These are phyloP conservation scores for Odontomachus brunneus DNA, from an alignment of 1,140 invertebrate species.

Conservation along the genomic window DNA sequence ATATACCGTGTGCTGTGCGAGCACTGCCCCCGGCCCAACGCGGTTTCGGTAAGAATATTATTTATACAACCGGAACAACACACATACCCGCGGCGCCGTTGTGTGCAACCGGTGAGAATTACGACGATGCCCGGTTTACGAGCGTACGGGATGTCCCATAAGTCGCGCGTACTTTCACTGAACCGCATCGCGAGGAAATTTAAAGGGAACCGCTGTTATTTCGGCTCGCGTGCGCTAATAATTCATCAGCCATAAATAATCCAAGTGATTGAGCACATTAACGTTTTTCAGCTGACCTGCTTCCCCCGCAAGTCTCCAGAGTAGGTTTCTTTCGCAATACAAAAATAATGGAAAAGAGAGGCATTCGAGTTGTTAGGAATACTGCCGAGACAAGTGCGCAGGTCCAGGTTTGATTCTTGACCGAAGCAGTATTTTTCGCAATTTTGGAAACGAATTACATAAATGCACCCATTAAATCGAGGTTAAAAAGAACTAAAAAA, in stretches of 20 bases:
- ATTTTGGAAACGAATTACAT: too few species aligned
- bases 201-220: background rate
- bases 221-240: too few species aligned
- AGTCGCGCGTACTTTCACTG: background rate
- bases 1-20: conserved; percentile 21
- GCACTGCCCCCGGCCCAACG: background rate
- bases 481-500: too few species aligned
- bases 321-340: too few species aligned
- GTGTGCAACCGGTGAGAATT: background rate
- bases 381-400: too few species aligned
- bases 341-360: too few species aligned
- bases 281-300: background rate
- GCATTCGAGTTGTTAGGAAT: too few species aligned
- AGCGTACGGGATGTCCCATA: background rate
- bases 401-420: too few species aligned
- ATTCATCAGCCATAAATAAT: background rate
- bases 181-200: background rate
- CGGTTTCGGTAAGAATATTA: conserved; percentile 61
- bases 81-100: background rate
- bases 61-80: conserved; percentile 24
- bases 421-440: too few species aligned
- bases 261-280: background rate
- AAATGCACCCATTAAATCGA: too few species aligned
- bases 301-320: too few species aligned
- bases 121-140: background rate